phyloP scores from a whole-genome alignment of 2,888 invertebrate species.

The Eristalis tenax region DNA sequence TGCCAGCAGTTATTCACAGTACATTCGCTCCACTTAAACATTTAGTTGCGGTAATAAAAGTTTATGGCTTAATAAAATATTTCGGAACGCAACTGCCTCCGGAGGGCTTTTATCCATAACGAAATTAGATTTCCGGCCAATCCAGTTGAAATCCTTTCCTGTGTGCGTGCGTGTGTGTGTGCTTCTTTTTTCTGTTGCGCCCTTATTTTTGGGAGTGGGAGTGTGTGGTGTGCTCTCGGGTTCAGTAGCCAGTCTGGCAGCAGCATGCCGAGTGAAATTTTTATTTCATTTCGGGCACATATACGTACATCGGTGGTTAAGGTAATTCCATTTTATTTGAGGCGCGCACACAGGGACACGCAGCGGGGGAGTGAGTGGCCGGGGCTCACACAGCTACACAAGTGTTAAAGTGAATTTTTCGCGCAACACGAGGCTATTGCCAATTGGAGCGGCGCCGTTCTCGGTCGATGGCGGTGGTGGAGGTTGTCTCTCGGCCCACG shows the following conservation, averaged over 20 bases:
- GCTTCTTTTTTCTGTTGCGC: background rate
- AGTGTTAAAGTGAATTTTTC: conserved; percentile 46
- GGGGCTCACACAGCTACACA: background rate
- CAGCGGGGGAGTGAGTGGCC: background rate
- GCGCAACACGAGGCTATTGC: conserved; percentile 56
- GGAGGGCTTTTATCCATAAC: conserved; percentile 65
- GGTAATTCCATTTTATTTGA: conserved; percentile 67
- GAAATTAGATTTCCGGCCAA: conserved; percentile 69
- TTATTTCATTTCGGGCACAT: conserved; percentile 55
- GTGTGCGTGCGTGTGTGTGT: no score
- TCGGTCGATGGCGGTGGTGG: background rate
- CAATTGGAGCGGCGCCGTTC: conserved; percentile 53
- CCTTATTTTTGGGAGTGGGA: background rate
- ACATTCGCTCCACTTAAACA: conserved; percentile 66
- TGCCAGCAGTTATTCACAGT: conserved; percentile 65
- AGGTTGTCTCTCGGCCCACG: background rate
- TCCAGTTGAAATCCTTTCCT: conserved; percentile 59
- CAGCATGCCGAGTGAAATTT: conserved; percentile 36
- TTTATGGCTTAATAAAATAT: conserved; percentile 69
- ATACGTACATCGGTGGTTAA: conserved; percentile 53
- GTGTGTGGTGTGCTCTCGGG: background rate
- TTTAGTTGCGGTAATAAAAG: conserved; percentile 69
- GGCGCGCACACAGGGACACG: background rate
- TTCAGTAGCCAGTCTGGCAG: background rate
- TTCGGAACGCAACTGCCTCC: conserved; percentile 39